phyloP scores from a whole-genome alignment of 2,888 invertebrate species.

The Sinotaia quadrata region DNA sequence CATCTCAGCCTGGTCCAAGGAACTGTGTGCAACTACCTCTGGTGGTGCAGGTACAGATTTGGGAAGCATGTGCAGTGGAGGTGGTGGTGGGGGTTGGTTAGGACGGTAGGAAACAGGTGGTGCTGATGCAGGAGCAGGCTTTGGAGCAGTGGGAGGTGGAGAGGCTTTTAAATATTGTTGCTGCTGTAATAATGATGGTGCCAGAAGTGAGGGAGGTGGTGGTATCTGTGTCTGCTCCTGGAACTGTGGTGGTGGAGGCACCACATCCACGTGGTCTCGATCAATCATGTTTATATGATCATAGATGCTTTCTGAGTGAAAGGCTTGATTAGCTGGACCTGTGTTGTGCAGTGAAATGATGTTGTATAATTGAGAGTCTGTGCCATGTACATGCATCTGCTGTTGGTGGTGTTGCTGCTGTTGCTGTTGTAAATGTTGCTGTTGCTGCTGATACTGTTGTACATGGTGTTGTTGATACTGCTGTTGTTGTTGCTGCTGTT shows the following conservation, averaged over 20 bases:
- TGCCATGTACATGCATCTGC: slow-evolving; percentile 1
- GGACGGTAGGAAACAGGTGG: slow-evolving; percentile 40
- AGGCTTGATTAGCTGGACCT: background rate
- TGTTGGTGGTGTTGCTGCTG: slow-evolving; percentile 18
- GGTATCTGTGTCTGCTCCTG: slow-evolving; percentile 30
- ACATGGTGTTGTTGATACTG: slow-evolving; percentile 6
- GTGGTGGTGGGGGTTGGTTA: slow-evolving; percentile 42
- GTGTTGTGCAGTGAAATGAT: slow-evolving; percentile 9
- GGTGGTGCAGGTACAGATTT: slow-evolving; percentile 29
- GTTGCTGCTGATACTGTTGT: slow-evolving; percentile 4
- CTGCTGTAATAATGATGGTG: slow-evolving; percentile 25
- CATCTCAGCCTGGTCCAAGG: background rate
- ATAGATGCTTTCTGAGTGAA: background rate
- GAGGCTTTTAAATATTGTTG: slow-evolving; percentile 26
- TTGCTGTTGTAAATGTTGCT: background rate
- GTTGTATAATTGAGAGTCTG: slow-evolving; percentile 25
- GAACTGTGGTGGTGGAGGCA: slow-evolving; percentile 29
- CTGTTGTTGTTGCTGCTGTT: slow-evolving; percentile 13
- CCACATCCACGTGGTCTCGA: slow-evolving; percentile 3
- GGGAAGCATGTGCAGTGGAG: slow-evolving; percentile 37
- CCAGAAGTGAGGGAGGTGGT: slow-evolving; percentile 37
- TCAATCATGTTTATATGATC: background rate
- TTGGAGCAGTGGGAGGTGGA: slow-evolving; percentile 36
- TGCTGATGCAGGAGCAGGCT: slow-evolving; percentile 30
- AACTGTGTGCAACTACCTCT: slow-evolving; percentile 2